Base-by-base conservation (phyloP, 2,797 vertebrate species). In the Rousettus madagascariensis region DNA sequence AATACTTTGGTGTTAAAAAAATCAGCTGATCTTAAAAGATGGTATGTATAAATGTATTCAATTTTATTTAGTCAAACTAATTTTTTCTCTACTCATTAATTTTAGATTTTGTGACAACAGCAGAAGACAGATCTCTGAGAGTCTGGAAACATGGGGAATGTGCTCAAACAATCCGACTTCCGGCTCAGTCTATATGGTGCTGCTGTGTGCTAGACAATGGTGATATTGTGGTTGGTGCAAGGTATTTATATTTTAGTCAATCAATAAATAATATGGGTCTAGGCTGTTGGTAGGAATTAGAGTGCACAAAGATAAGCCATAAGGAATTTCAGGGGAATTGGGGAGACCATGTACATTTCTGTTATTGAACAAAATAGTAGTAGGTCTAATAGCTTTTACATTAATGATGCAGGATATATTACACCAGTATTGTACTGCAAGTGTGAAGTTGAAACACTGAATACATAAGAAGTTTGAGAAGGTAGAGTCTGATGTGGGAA, bases 131-230 rank as follows among this genome's bases (percentile, higher is more conserved):
- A 97, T 99, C 99, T 55, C 92, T 99, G 82, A 98, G 99, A 97
- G 99, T 99, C 97, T 99, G 99, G 99, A 99, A 97, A 92, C 93
- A 98, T 55, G 99, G 99, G 5, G 99, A 99, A 96, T 99, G 99
- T 96, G 85, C 97, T 93, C 99, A 99, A 98, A 99, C 99, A 77
- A 99, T 99, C 97, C 99, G 99, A 88, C 98, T 99, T 74, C 99
- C 99, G 68, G 98, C 99, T 86, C 99, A 99, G 97, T 99, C 99
- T 49, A 98, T 99, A 33, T 99, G 99, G 99, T 99, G 99, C 98
- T 99, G 99, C 97, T 99, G 99, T 96, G 98, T 99, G 71, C 98
- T 99, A 79, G 98, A 99, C 82, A 99, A 99, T 95, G 99, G 99
- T 63, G 99, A 99, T 97, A 99, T 99, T 3, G 99, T 98, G 49